These are phyloP conservation scores for Oscheius sp. DNA, from an alignment of 2,888 invertebrate species.

Conservation along the genomic window DNA sequence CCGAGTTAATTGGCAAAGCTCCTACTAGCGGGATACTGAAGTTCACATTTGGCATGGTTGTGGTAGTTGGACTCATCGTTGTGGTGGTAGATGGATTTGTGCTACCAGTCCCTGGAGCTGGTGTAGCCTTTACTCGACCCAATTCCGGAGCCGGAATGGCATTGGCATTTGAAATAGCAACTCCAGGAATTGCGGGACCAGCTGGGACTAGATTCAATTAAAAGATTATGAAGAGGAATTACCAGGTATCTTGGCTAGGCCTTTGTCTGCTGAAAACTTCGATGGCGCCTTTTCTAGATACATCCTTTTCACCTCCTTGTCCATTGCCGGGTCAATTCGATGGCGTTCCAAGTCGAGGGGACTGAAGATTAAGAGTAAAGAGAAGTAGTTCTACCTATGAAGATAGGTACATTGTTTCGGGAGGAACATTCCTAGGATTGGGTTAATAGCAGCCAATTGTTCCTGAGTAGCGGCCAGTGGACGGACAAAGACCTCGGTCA, in stretches of 20 bases:
- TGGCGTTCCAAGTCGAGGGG: constrained; percentile 40
- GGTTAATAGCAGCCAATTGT: constrained; percentile 39
- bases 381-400: constrained; percentile 23
- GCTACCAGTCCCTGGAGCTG: no score
- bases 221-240: no score
- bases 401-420: constrained; percentile 51
- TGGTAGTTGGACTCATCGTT: no score
- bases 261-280: background rate
- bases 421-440: constrained; percentile 45
- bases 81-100: no score
- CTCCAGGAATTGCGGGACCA: no score
- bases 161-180: no score
- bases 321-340: constrained; percentile 45
- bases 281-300: constrained; percentile 45
- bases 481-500: constrained; percentile 53
- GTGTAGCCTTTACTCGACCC: no score
- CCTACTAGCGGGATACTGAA: no score
- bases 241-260: background rate
- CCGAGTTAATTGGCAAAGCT: no score
- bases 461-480: constrained; percentile 49
- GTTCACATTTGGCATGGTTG: no score
- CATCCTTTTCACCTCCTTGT: constrained; percentile 50
- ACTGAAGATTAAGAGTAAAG: constrained; percentile 28
- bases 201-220: no score
- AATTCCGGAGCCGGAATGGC: no score